These are phyloP conservation scores for Harpagoxenus sublaevis DNA, from an alignment of 2,888 invertebrate genomes.

Conservation along the genomic window DNA sequence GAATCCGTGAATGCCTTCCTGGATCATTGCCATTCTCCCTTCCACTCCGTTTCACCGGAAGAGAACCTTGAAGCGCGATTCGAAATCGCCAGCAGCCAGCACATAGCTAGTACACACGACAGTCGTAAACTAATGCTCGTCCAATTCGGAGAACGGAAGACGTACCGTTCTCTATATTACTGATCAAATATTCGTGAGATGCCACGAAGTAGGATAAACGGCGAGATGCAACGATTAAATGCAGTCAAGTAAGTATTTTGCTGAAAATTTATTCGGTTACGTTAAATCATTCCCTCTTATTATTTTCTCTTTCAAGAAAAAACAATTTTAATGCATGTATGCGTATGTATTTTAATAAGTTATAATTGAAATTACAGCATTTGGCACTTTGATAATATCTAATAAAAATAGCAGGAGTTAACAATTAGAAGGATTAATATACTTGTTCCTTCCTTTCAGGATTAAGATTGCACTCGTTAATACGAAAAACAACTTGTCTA, in stretches of 20 bases:
- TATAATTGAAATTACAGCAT: not conserved
- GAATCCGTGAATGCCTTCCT: slow-evolving; percentile 53
- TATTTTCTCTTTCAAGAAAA: not conserved
- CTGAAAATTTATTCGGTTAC: not conserved
- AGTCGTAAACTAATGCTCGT: not conserved
- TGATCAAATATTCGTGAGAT: slow-evolving; percentile 9
- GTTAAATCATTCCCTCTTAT: not conserved
- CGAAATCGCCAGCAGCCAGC: slow-evolving; percentile 16
- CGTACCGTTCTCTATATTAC: not conserved
- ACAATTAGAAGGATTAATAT: not conserved
- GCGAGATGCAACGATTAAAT: not conserved
- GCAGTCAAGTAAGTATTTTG: not conserved
- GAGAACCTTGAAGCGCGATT: slow-evolving; percentile 58
- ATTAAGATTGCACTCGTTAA: not conserved
- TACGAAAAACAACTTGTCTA: not conserved
- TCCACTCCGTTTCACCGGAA: slow-evolving; percentile 22
- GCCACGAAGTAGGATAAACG: not conserved
- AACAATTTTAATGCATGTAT: not conserved
- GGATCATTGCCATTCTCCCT: slow-evolving; percentile 66
- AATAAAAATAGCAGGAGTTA: not conserved
- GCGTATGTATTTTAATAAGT: not conserved
- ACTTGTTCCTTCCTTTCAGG: not conserved
- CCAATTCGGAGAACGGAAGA: not conserved
- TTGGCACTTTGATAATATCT: not conserved
- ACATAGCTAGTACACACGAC: slow-evolving; percentile 51